Base-by-base conservation (phyloP, 2,797 vertebrate genomes). In the Poecilia velifera region DNA sequence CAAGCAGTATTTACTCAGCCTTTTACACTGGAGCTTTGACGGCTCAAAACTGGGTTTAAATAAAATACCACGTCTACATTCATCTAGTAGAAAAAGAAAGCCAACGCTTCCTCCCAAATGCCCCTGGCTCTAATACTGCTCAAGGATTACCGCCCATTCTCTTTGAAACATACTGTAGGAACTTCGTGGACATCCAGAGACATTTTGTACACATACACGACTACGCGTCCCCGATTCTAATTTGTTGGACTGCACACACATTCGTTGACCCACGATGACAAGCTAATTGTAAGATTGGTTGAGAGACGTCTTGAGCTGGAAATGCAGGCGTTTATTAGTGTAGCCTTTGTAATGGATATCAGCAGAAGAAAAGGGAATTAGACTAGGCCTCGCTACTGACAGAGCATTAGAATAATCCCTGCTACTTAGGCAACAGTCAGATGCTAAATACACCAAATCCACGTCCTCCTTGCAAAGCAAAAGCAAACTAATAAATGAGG, bases 361-460 rank as follows among this genome's bases (percentile, higher is more conserved):
- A 89, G 84, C 79, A 90, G 84, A 84, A 87, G 84, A 92, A 89
- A 85, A 72, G 78, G 87, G 88, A 90, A 90, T 94, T 89, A 90
- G 80, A 88, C 80, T 45, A 82, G 86, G 84, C 82, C 83, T 80
- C 78, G 74, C 83, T 86, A 79, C 89, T 93, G 92, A 93, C 93
- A 92, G 88, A 91, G 86, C 88, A 91, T 94, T 94, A 93, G 91
- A 91, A 92, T 94, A 95, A 95, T 94, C 94, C 90, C 82, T 87
- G 86, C 87, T 93, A 93, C 87, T 94, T 91, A 94, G 90, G 91
- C 90, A 92, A 94, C 90, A 94, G 88, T 91, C 89, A 92, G 87
- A 93, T 87, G 91, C 87, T 91, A 94, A 94, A 94, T 89, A 92
- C 88, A 91, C 73, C 85, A 88, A 93, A 92, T 89, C 83, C 90